Base-by-base conservation (phyloP, 2,888 invertebrate genomes). In the Chromoteleia sp. region DNA sequence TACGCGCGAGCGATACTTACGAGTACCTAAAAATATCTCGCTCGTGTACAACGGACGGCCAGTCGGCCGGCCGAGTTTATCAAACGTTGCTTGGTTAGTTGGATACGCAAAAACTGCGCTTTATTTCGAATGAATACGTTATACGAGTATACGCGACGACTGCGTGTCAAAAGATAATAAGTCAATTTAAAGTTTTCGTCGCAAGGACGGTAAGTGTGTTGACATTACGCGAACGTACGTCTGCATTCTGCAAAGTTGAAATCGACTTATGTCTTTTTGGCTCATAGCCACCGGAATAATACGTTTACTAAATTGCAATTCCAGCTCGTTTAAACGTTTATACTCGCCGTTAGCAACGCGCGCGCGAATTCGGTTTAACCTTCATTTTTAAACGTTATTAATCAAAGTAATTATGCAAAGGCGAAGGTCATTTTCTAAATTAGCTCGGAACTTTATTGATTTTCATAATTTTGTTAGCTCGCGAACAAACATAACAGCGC, bases 241-340 rank as follows among this genome's bases (percentile, higher is more conserved):
- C 76, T 75, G 67, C 59, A 52, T 67, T 67, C 67, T 75, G 59
- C 67, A 61, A 76, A 76, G 76, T 76, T 68, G 58, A 61, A 61
- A 68, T 76, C 68, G 68, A 70, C 77, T 77, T 70, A 63, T 70
- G 70, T 77, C 68, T 77, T 77, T 77, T 77, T 77, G 77, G 77
- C 77, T 63, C 70, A 14, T 14, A 54, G 77, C 70, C 70, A 70
- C 61, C 56, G 48, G 39, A 70, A 77, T 70, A 77, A 77, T 77
- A 63, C 77, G 70, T 63, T 70, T 54, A 56, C 77, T 45, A 63
- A 77, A 70, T 77, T 63, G 68, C 61, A 54, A 77, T 77, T 77
- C 52, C 54, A 63, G 56, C 45, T 48, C 63, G 77, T 70, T 76
- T 67, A 67, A 67, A 68, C 76, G 68, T 59, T 76, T 68, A 50